Conservation (phyloP, 2,113 vertebrate genomes). For the Ochotona princeps region DNA sequence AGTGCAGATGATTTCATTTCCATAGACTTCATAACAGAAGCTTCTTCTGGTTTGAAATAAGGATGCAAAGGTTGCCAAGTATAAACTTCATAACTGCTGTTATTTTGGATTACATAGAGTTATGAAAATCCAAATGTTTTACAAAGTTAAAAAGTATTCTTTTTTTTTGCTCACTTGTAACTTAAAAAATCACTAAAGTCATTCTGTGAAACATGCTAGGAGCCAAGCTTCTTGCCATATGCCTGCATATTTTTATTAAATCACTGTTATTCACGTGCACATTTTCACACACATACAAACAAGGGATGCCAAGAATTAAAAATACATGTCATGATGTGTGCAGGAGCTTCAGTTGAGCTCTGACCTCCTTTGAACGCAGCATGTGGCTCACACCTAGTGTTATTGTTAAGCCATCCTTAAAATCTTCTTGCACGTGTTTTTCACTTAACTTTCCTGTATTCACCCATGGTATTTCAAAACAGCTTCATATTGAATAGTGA, state of each 20-base stretch:
- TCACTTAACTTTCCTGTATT: neutral
- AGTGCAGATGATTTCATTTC: conserved; percentile 80
- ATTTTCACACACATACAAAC: conserved; percentile 55
- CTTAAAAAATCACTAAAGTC: conserved; percentile 74
- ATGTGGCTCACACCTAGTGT: conserved; percentile 13
- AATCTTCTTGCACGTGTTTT: neutral
- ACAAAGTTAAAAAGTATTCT: conserved; percentile 80
- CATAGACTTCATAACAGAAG: conserved; percentile 80
- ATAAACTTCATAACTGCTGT: conserved; percentile 81
- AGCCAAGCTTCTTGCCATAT: conserved; percentile 57
- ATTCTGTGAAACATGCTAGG: conserved; percentile 63
- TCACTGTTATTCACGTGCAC: conserved; percentile 47
- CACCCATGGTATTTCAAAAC: neutral
- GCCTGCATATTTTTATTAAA: conserved; percentile 57
- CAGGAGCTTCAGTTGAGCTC: conserved; percentile 49
- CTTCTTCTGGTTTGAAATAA: conserved; percentile 77
- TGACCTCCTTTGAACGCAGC: conserved; percentile 58
- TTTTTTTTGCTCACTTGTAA: conserved; percentile 82
- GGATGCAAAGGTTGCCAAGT: conserved; percentile 77
- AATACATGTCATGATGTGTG: conserved; percentile 40
- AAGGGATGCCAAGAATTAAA: conserved; percentile 46
- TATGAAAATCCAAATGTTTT: conserved; percentile 83
- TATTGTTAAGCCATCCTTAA: conserved; percentile 67
- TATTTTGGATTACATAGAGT: conserved; percentile 80
- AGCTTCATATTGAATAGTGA: neutral